A percentile compares a stretch with the other conserved stretches of the same genome.
phyloP scores from a whole-genome alignment of 1,140 invertebrate genomes.

The Phthorimaea operculella region DNA sequence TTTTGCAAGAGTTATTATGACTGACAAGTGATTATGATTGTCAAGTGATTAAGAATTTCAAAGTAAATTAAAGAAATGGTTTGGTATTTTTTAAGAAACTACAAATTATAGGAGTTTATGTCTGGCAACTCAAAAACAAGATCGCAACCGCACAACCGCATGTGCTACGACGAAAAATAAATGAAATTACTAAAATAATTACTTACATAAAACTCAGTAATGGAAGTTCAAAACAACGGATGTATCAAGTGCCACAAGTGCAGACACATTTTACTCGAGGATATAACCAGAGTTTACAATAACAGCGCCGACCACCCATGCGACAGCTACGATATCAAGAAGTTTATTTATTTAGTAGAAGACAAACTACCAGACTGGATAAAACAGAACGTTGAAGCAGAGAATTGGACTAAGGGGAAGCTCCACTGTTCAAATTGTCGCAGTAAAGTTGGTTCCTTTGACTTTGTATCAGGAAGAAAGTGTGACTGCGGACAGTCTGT shows the following conservation, averaged over 20 bases:
- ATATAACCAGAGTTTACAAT: conserved; percentile 21
- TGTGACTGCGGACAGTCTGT: conserved; percentile 67
- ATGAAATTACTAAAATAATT: too few relatives aligned
- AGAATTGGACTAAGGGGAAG: conserved; percentile 72
- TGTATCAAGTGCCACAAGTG: conserved; percentile 56
- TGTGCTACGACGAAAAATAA: too few relatives aligned
- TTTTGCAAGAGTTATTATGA: too few relatives aligned
- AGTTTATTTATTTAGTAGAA: conserved; percentile 55
- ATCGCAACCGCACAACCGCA: too few relatives aligned
- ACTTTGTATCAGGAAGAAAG: conserved; percentile 71
- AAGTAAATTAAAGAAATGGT: too few relatives aligned
- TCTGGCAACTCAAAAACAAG: too few relatives aligned
- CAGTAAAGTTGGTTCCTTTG: conserved; percentile 71
- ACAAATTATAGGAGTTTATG: too few relatives aligned
- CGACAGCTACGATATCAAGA: conserved; percentile 38
- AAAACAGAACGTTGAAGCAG: conserved; percentile 46
- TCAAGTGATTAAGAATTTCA: too few relatives aligned
- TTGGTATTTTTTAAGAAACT: too few relatives aligned
- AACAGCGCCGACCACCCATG: conserved; percentile 22
- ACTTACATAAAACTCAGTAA: neutral
- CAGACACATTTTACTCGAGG: conserved; percentile 35
- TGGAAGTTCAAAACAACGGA: neutral
- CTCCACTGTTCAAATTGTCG: conserved; percentile 71
- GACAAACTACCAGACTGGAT: conserved; percentile 62
- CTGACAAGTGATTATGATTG: too few relatives aligned